These are phyloP conservation scores for Loris lydekkerianus DNA, from an alignment of 2,797 vertebrate species.

Conservation along the genomic window DNA sequence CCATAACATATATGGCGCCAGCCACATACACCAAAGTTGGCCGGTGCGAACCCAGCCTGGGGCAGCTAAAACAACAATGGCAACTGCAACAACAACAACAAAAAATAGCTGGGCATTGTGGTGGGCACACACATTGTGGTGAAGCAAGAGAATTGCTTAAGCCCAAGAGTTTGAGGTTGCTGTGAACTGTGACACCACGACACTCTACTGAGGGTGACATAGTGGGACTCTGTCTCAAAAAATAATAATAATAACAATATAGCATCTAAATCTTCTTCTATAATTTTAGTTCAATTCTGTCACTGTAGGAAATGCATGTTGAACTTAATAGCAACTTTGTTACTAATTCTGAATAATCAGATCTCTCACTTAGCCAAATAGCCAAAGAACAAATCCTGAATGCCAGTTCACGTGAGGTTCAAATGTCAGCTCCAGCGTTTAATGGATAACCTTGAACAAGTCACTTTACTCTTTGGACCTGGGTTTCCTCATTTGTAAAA, in stretches of 20 bases:
- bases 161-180: too few species aligned
- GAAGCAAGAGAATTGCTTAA: too few species aligned
- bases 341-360: background rate
- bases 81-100: too few species aligned
- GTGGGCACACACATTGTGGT: too few species aligned
- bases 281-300: background rate
- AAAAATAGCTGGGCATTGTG: too few species aligned
- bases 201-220: too few species aligned
- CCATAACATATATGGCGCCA: too few species aligned
- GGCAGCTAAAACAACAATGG: too few species aligned
- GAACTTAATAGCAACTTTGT: background rate
- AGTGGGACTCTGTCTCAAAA: background rate
- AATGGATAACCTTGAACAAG: background rate
- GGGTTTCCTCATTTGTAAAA: constrained; percentile 3
- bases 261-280: constrained; percentile 3
- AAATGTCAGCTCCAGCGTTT: background rate
- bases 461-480: background rate
- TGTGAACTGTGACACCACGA: too few species aligned
- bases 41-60: too few species aligned
- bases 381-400: background rate
- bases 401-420: background rate
- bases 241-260: background rate
- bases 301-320: background rate
- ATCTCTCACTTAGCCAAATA: constrained; percentile 22
- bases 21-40: too few species aligned